Evolutionary conservation across 2,113 vertebrate genomes (phyloP).

Genomic region (Phainopepla nitens): DNA sequence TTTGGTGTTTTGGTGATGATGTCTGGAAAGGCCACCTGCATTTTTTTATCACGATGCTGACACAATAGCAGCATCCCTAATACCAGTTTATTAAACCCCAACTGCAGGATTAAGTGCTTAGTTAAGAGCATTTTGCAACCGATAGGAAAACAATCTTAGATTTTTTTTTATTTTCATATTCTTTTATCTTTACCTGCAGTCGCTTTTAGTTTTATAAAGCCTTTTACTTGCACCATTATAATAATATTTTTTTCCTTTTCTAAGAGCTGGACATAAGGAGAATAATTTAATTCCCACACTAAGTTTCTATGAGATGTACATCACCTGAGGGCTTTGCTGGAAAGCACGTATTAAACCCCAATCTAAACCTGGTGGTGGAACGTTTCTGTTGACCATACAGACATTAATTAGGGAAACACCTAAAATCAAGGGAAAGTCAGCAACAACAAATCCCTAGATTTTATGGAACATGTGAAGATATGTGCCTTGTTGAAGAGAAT

Average conservation of each 20-base stretch:
- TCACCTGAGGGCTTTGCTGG: not conserved
- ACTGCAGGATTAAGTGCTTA: not conserved
- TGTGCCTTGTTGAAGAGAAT: not conserved
- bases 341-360: not conserved
- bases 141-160: not conserved
- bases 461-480: not conserved
- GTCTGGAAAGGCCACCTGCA: not conserved
- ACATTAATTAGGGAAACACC: not conserved
- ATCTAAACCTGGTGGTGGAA: not conserved
- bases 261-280: not conserved
- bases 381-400: not conserved
- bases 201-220: not conserved
- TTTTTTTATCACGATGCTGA: slow-evolving; percentile 2
- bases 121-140: not conserved
- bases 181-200: not conserved
- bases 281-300: not conserved
- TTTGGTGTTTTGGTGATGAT: not conserved
- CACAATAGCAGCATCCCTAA: not conserved
- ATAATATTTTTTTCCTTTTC: not conserved
- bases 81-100: not conserved
- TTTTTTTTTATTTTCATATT: not conserved
- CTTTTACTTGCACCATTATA: not conserved
- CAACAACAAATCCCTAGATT: not conserved
- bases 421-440: not conserved
- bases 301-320: not conserved